A percentile compares a stretch with the other conserved stretches of the same genome.
Conservation (phyloP, 2,888 invertebrate species). For the Alcis repandata region DNA sequence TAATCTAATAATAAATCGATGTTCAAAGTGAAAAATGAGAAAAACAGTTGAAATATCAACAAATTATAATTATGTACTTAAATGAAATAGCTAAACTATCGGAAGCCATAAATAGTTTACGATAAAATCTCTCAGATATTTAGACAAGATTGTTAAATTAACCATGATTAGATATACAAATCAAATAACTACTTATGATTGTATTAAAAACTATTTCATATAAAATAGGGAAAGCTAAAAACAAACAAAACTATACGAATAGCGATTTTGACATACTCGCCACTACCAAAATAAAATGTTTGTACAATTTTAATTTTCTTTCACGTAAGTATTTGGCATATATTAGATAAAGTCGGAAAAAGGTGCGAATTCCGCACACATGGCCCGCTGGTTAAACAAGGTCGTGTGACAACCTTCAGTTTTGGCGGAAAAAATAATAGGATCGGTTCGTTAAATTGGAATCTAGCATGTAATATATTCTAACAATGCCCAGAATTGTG, state of each 20-base stretch:
- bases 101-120: constrained; percentile 13
- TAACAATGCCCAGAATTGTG: constrained; percentile 1
- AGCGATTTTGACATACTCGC: not conserved
- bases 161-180: constrained; percentile 33
- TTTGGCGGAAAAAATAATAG: constrained; percentile 32
- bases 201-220: not conserved
- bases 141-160: constrained; percentile 16
- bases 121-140: constrained; percentile 17
- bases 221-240: not conserved
- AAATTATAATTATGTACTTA: not conserved
- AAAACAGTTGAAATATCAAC: not conserved
- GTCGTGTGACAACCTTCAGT: constrained; percentile 32
- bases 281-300: not conserved
- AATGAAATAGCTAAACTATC: too few relatives aligned
- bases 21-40: not conserved
- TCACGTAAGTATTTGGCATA: not conserved
- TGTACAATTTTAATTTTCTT: constrained; percentile 4
- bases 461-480: constrained; percentile 24
- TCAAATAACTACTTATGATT: not conserved
- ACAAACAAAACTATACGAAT: not conserved
- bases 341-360: constrained; percentile 9
- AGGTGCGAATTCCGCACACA: constrained; percentile 18
- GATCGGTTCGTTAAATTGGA: constrained; percentile 21
- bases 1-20: not conserved
- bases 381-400: constrained; percentile 28